Evolutionary conservation across 2,113 vertebrate species (phyloP), one percentile per base, ranked within the genome.

Genomic region (Phycodurus eques): DNA sequence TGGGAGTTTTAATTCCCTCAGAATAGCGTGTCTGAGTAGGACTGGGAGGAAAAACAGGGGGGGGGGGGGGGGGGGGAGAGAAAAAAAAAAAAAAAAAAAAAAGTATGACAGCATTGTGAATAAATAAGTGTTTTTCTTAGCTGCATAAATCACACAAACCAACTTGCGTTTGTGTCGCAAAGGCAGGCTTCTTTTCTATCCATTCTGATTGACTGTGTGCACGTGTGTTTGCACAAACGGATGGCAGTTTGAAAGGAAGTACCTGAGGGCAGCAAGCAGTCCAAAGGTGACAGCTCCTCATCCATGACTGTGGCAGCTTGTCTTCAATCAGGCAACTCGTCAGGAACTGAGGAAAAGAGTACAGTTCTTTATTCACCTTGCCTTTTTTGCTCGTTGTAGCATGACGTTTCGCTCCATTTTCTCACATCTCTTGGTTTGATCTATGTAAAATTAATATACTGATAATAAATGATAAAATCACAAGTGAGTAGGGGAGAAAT

Each of bases 261-360:
- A 93, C 93, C 93, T 89, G 90, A 85, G 31, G 89, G 85, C 63
- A 93, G 83, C 73, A 94, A 86, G 75, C 92, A 93, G 83, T 94
- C 93, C 82, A 93, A 79, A 71, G 85, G 90, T n/a, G 82, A 78
- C 70, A 92, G 86, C 83, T 89, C 88, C 80, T 89, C 84, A 79
- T 87, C 87, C 92, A 92, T 94, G 78, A 62, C 68, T 13, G 47
- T 17, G n/a, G 51, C 42, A 76, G 67, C 63, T 33, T 10, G 49
- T 80, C 59, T 82, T 87, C 73, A 80, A 68, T 75, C 62, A 67
- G 62, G 62, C 4, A 13, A 78, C 56, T 81, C 68, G 79, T 77
- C 73, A 78, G 57, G 53, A 84, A 77, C 71, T 74, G 77, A 79
- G 61, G 71, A 80, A 47, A 85, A 39, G 5, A 69, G n/a, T 17